Evolutionary conservation across 1,140 invertebrate species (phyloP).

Genomic region (Pseudomyrmex flavicornis): DNA sequence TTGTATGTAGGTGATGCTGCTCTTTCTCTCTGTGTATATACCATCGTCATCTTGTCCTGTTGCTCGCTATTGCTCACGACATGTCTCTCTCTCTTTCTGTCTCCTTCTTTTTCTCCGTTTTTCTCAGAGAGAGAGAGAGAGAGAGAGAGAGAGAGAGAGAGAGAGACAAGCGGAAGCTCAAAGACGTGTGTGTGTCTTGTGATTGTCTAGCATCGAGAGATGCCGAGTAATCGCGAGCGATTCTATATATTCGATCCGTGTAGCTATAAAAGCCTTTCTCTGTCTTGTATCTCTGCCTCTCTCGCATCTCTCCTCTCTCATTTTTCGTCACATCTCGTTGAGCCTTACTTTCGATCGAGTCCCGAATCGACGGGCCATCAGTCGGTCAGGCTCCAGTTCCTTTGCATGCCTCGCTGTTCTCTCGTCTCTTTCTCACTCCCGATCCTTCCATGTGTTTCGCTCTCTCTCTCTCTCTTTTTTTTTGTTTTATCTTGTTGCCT

Average conservation of each 20-base stretch:
- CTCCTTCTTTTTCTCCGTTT: not conserved
- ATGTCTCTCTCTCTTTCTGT: slow-evolving; percentile 37
- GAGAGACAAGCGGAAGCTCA: slow-evolving; percentile 52
- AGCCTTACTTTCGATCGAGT: slow-evolving; percentile 64
- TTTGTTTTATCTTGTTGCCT: slow-evolving; percentile 1
- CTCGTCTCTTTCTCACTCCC: slow-evolving; percentile 24
- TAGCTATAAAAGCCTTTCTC: slow-evolving; percentile 17
- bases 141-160: no score
- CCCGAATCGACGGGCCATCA: slow-evolving; percentile 42
- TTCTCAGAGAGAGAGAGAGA: slow-evolving; percentile 39
- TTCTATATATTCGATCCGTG: not conserved
- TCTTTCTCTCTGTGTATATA: slow-evolving; percentile 8
- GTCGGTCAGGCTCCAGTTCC: slow-evolving; percentile 74
- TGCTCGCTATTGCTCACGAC: not conserved
- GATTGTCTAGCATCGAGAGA: slow-evolving; percentile 76
- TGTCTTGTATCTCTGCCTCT: slow-evolving; percentile 6
- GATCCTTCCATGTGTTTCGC: slow-evolving; percentile 6
- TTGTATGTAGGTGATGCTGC: slow-evolving; percentile 78
- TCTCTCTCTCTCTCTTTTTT: not conserved
- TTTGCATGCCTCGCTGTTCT: slow-evolving; percentile 35
- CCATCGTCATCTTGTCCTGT: slow-evolving; percentile 6
- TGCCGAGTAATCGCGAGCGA: not conserved
- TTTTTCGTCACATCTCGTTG: slow-evolving; percentile 3
- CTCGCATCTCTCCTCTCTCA: not conserved
- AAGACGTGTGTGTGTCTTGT: slow-evolving; percentile 71